Conservation (phyloP, 2,113 vertebrate genomes). For the Strigops habroptila region DNA sequence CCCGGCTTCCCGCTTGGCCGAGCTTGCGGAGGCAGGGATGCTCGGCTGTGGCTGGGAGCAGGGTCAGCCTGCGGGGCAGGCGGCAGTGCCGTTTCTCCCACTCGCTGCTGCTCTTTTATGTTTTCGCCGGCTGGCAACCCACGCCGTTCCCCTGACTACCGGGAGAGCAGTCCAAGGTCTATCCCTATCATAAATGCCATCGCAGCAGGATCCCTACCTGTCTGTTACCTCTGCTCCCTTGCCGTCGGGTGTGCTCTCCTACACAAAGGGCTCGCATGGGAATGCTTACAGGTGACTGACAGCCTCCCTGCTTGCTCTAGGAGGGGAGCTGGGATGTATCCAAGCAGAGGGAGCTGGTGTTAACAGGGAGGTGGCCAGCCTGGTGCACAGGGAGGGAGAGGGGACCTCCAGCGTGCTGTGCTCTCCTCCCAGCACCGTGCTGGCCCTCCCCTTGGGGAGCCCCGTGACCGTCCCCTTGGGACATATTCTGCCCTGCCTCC, state of each 20-base stretch:
- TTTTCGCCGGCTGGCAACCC: background rate
- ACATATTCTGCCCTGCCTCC: background rate
- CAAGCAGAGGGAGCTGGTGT: background rate
- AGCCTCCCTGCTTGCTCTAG: background rate
- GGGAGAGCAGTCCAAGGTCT: conserved; percentile 26
- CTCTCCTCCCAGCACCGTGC: background rate
- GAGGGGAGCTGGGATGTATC: background rate
- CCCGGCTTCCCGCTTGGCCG: background rate
- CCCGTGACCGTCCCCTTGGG: fast-evolving
- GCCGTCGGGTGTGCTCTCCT: fast-evolving
- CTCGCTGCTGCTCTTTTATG: conserved; percentile 49
- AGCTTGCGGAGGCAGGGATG: background rate
- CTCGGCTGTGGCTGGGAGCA: conserved; percentile 25
- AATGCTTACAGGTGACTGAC: background rate
- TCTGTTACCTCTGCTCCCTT: background rate
- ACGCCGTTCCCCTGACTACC: conserved; percentile 34
- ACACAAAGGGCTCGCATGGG: fast-evolving
- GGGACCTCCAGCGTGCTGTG: fast-evolving
- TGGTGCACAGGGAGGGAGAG: background rate
- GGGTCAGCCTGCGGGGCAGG: conserved; percentile 12
- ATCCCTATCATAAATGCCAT: background rate
- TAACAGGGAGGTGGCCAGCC: background rate
- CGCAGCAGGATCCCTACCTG: background rate
- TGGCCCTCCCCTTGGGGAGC: background rate
- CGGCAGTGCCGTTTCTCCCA: conserved; percentile 18